Evolutionary conservation across 1,140 invertebrate species (phyloP), one percentile per base, ranked within the genome.

Genomic region (Dendroctonus valens): DNA sequence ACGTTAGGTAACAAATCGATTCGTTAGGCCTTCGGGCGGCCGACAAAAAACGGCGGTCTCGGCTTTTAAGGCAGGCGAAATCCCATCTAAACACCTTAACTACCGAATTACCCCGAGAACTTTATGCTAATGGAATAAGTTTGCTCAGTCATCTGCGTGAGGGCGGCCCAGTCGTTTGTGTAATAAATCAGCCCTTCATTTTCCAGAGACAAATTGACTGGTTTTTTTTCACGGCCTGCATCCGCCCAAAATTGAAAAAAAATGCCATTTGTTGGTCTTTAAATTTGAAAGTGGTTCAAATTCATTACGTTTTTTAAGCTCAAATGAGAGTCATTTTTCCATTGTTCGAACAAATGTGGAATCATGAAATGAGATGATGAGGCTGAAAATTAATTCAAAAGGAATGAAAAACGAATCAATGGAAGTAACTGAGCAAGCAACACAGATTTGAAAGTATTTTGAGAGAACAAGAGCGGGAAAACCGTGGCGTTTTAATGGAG

Each of bases 101-200:
- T 65, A 65, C 64, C 64, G 64, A 65, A 65, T 65, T 65, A 65
- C 64, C 53, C 62, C 53, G 50, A 57, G 55, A 65, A 65, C 40
- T 65, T 65, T 65, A 65, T 65, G 64, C 64, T 65, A 65, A 65
- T 65, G 64, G 64, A 65, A 65, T 65, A 65, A 65, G 51, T 65
- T 65, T 65, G 64, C 64, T 59, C 64, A 65, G 64, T 65, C 64
- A 65, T 65, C 64, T 59, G 41, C 38, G 55, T 65, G 37, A 65
- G 49, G 57, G 55, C 54, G 40, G 62, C 41, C 39, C 42, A 57
- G 53, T 64, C 62, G 40, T 58, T 65, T 65, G 53, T 65, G 53
- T 65, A 65, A 65, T 65, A 65, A 65, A 65, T 65, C 64, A 59
- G 55, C 53, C 64, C 62, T 59, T 65, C 41, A 46, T 44, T 41